These are phyloP conservation scores for Enteromius argenteus DNA, from an alignment of 2,797 vertebrate species.

Conservation along the genomic window DNA sequence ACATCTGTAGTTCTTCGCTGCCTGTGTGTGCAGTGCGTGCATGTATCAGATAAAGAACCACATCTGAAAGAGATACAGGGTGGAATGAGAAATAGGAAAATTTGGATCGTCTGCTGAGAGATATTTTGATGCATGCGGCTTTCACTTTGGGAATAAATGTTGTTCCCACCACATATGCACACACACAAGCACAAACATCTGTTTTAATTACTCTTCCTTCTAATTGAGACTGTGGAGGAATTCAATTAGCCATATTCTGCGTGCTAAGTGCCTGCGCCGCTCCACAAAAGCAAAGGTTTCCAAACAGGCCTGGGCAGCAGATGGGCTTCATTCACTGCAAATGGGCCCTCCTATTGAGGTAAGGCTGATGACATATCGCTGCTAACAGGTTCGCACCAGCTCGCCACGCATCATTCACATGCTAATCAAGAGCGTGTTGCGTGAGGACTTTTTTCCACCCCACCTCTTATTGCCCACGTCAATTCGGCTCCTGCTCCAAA, in stretches of 20 bases:
- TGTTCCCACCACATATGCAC: constrained; percentile 20
- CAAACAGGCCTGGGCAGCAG: constrained; percentile 53
- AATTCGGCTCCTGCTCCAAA: constrained; percentile 41
- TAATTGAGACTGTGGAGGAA: constrained; percentile 62
- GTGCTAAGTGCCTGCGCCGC: constrained; percentile 45
- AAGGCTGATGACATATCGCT: constrained; percentile 59
- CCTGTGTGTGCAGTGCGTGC: constrained; percentile 1
- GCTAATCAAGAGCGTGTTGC: constrained; percentile 56
- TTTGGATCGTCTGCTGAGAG: neutral
- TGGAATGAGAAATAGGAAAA: neutral
- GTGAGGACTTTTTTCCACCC: constrained; percentile 49
- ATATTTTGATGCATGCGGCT: constrained; percentile 1
- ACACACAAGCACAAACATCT: constrained; percentile 41
- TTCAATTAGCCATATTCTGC: constrained; percentile 63
- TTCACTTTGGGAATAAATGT: constrained; percentile 24
- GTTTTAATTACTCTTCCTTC: constrained; percentile 62
- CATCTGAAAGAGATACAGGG: neutral
- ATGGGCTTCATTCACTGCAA: constrained; percentile 59
- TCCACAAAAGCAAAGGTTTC: constrained; percentile 56
- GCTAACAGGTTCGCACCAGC: constrained; percentile 55
- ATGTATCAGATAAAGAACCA: neutral
- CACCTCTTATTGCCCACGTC: constrained; percentile 52
- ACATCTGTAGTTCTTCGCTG: constrained; percentile 31
- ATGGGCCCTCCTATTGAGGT: constrained; percentile 56
- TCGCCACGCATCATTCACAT: constrained; percentile 62